A percentile compares a stretch with the other conserved stretches of the same genome.
Conservation (phyloP, 2,888 invertebrate species). For the Podabrus alpinus region DNA sequence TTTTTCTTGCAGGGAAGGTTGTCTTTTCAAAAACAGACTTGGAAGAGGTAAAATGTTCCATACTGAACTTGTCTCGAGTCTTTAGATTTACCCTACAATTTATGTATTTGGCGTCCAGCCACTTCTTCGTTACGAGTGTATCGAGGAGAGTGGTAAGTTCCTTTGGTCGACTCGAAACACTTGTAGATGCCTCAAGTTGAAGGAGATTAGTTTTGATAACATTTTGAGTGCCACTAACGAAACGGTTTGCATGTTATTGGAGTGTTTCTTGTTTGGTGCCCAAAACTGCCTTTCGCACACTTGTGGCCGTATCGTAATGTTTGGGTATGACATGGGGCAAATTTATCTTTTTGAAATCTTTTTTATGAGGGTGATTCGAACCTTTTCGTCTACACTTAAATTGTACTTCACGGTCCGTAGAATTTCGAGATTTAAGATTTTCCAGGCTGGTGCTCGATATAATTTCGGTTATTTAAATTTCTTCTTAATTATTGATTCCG, state of each 20-base stretch:
- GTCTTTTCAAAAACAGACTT: not conserved
- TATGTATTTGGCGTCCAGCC: slow-evolving; percentile 43
- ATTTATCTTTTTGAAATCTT: slow-evolving; percentile 51
- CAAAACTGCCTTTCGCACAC: slow-evolving; percentile 43
- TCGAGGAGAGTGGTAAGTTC: slow-evolving; percentile 34
- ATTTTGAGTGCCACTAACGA: slow-evolving; percentile 6
- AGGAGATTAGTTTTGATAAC: slow-evolving; percentile 48
- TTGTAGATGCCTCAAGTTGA: slow-evolving; percentile 53
- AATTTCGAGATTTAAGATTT: not conserved
- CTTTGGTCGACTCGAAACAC: slow-evolving; percentile 49
- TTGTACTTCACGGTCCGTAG: not conserved
- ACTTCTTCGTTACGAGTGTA: slow-evolving; percentile 37
- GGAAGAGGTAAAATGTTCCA: not conserved
- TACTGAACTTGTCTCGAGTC: slow-evolving; percentile 45
- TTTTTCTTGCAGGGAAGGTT: not conserved
- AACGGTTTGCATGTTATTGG: slow-evolving; percentile 6
- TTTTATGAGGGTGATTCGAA: slow-evolving; percentile 44
- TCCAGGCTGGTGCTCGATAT: not conserved
- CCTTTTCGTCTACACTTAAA: not conserved
- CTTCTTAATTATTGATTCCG: not conserved
- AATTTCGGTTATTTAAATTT: not conserved
- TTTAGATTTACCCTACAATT: slow-evolving; percentile 50
- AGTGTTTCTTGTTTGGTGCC: slow-evolving; percentile 18
- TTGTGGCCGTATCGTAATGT: slow-evolving; percentile 48
- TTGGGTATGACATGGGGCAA: slow-evolving; percentile 50